These are phyloP conservation scores for Coelopa pilipes DNA, from an alignment of 2,888 invertebrate genomes.

Conservation along the genomic window DNA sequence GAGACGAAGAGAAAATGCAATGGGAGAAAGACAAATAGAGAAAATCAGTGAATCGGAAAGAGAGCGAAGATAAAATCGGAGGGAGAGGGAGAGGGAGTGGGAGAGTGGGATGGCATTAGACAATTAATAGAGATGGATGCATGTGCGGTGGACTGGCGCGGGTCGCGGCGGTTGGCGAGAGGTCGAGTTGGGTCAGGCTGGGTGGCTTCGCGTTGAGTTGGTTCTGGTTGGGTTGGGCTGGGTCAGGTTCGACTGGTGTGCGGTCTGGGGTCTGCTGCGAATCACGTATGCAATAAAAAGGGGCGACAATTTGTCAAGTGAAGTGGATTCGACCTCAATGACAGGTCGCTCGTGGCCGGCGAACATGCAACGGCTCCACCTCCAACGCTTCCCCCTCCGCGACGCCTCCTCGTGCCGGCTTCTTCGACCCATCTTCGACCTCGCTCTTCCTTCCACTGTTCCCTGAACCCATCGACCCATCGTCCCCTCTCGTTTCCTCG, in stretches of 20 bases:
- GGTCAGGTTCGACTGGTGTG: not conserved
- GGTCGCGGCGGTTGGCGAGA: too few relatives aligned
- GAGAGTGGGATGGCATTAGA: conserved; percentile 10
- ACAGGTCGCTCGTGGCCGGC: too few relatives aligned
- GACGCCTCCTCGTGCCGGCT: too few relatives aligned
- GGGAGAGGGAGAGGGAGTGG: not conserved
- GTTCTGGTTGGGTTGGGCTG: not conserved
- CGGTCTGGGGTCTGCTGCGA: not conserved
- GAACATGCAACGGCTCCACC: too few relatives aligned
- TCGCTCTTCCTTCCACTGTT: too few relatives aligned
- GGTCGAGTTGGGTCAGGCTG: not conserved
- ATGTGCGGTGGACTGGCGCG: too few relatives aligned
- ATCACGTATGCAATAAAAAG: conserved; percentile 27
- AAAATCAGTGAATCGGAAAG: conserved; percentile 12
- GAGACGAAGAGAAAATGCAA: conserved; percentile 3
- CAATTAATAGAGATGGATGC: conserved; percentile 27
- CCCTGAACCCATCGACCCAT: too few relatives aligned
- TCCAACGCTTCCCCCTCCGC: too few relatives aligned
- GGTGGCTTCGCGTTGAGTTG: conserved; percentile 1
- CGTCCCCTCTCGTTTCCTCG: too few relatives aligned
- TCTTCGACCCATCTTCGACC: too few relatives aligned
- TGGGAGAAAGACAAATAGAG: too few relatives aligned
- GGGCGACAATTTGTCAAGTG: conserved; percentile 27
- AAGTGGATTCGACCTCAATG: not conserved
- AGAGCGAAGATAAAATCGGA: too few relatives aligned